A percentile compares a stretch with the other conserved stretches of the same genome.
These are phyloP conservation scores for Acrobasis suavella DNA, from an alignment of 2,888 invertebrate genomes.

Conservation along the genomic window DNA sequence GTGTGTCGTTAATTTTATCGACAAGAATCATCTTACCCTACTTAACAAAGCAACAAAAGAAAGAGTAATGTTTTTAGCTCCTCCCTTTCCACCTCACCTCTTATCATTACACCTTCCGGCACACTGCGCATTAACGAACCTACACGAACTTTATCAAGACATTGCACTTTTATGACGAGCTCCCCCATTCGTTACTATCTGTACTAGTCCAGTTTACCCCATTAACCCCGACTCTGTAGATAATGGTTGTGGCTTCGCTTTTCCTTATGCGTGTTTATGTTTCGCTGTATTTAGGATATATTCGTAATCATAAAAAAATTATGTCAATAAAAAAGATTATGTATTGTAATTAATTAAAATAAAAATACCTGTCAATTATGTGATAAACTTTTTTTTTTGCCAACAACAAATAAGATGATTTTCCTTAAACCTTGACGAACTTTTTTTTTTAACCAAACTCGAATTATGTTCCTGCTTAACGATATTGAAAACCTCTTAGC, in stretches of 20 bases:
- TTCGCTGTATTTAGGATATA: neutral
- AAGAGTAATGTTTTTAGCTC: slow-evolving; percentile 8
- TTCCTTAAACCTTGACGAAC: too few relatives aligned
- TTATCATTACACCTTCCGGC: slow-evolving; percentile 21
- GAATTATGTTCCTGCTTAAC: too few relatives aligned
- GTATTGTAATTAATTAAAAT: too few relatives aligned
- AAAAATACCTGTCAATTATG: too few relatives aligned
- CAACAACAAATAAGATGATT: too few relatives aligned
- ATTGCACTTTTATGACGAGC: slow-evolving; percentile 25
- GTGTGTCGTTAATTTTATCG: neutral
- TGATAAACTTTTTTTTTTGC: too few relatives aligned
- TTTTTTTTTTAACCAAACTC: too few relatives aligned
- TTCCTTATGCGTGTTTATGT: slow-evolving; percentile 9
- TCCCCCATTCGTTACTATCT: slow-evolving; percentile 27
- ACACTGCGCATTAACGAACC: slow-evolving; percentile 15
- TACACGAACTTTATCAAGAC: slow-evolving; percentile 20
- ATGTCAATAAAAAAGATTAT: too few relatives aligned
- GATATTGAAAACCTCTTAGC: too few relatives aligned
- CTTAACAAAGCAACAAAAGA: neutral
- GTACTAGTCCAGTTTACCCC: slow-evolving; percentile 48
- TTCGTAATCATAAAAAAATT: neutral
- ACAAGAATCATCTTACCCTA: neutral
- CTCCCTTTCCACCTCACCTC: slow-evolving; percentile 7
- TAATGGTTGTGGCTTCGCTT: slow-evolving; percentile 21
- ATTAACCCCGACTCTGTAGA: slow-evolving; percentile 48